These are phyloP conservation scores for Fistularia commersonii DNA, from an alignment of 2,797 vertebrate genomes.

Conservation along the genomic window DNA sequence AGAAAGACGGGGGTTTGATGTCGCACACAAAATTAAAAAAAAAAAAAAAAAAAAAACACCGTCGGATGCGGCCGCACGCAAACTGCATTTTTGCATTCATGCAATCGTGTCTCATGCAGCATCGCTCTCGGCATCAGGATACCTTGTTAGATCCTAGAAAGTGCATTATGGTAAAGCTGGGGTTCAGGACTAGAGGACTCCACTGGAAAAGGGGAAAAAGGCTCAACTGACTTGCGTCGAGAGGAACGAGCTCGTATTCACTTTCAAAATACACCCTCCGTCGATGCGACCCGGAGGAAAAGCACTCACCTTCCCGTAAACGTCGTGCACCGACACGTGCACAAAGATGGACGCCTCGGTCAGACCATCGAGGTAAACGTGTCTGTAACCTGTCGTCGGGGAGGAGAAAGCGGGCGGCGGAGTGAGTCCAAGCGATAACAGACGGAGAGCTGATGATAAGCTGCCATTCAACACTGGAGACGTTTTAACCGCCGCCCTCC, in stretches of 20 bases:
- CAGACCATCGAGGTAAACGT: slow-evolving; percentile 94
- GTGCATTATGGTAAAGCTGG: slow-evolving; percentile 99
- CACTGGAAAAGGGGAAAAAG: slow-evolving; percentile 89
- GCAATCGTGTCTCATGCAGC: slow-evolving; percentile 74
- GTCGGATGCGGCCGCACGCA: slow-evolving; percentile 26
- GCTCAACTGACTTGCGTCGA: slow-evolving; percentile 52
- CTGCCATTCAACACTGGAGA: slow-evolving; percentile 30
- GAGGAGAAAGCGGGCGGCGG: slow-evolving; percentile 2
- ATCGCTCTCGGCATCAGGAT: slow-evolving; percentile 66
- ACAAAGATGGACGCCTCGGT: slow-evolving; percentile 97
- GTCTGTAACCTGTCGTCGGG: slow-evolving; percentile 85
- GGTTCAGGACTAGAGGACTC: slow-evolving; percentile 99
- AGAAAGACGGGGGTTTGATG: slow-evolving; percentile 13
- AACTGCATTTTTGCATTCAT: slow-evolving; percentile 52
- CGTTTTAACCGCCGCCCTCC: slow-evolving; percentile 18
- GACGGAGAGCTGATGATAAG: slow-evolving; percentile 12
- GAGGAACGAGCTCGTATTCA: slow-evolving; percentile 18
- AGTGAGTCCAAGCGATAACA: slow-evolving; percentile 14
- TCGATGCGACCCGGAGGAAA: neutral
- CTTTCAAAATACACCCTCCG: slow-evolving; percentile 1
- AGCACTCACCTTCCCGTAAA: slow-evolving; percentile 89
- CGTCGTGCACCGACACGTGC: slow-evolving; percentile 93
- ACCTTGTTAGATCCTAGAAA: slow-evolving; percentile 99
- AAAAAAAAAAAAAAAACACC: slow-evolving; percentile 2
- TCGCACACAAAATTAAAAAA: slow-evolving; percentile 24